Percentiles rank a stretch among this genome's conserved stretches.
These are phyloP conservation scores for Harpagifer antarcticus DNA, from an alignment of 2,797 vertebrate species.

Conservation along the genomic window DNA sequence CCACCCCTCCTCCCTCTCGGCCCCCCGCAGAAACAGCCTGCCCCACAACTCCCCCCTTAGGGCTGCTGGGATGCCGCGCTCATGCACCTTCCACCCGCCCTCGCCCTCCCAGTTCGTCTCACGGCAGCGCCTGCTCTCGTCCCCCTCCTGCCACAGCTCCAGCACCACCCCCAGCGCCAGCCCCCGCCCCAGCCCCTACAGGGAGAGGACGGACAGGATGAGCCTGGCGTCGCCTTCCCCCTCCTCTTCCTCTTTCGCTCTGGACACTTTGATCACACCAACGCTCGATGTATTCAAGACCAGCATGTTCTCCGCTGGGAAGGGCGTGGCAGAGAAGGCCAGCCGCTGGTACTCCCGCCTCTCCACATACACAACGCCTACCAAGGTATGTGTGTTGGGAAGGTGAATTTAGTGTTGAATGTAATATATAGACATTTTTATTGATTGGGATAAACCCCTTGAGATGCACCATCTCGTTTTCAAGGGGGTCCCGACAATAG, in stretches of 20 bases:
- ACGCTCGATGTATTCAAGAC: conserved; percentile 92
- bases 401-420: too few relatives aligned
- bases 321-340: conserved; percentile 95
- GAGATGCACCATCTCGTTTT: too few relatives aligned
- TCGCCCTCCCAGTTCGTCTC: conserved; percentile 86
- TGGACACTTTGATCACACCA: conserved; percentile 91
- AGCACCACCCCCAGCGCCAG: conserved; percentile 77
- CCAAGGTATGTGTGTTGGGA: conserved; percentile 79
- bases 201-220: conserved; percentile 78
- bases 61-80: conserved; percentile 84
- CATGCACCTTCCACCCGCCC: conserved; percentile 84
- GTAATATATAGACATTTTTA: too few relatives aligned
- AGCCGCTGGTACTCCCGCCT: conserved; percentile 95
- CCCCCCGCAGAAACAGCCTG: conserved; percentile 74
- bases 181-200: conserved; percentile 85
- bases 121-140: conserved; percentile 89
- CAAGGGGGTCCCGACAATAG: too few relatives aligned
- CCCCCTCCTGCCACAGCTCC: conserved; percentile 82
- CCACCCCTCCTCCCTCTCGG: conserved; percentile 66
- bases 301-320: conserved; percentile 93
- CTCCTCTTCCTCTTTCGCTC: conserved; percentile 86
- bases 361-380: conserved; percentile 88
- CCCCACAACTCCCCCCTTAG: conserved; percentile 87
- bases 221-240: conserved; percentile 81
- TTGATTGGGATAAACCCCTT: too few relatives aligned